Evolutionary conservation across 2,113 vertebrate species (phyloP).

Genomic region (Amblyopsis rosae): DNA sequence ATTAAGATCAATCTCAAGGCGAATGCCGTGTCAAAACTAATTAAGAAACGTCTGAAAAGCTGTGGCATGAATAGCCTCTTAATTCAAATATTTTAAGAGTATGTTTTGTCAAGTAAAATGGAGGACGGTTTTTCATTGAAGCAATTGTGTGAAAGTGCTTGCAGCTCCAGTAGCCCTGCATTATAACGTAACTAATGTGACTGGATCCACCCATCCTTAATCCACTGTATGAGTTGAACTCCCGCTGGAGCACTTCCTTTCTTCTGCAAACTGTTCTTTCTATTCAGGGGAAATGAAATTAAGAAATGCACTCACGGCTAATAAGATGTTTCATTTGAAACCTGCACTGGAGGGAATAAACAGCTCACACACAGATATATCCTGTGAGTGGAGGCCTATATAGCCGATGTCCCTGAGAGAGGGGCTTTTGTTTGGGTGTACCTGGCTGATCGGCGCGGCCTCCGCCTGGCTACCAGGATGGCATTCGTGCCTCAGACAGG

Average conservation of each 20-base stretch:
- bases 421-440: conserved; percentile 16
- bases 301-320: conserved; percentile 55
- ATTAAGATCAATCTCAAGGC: conserved; percentile 32
- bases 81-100: conserved; percentile 55
- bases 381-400: conserved; percentile 14
- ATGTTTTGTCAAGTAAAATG: conserved; percentile 24
- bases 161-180: conserved; percentile 21
- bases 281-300: conserved; percentile 63
- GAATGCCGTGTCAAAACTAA: conserved; percentile 54
- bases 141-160: neutral
- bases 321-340: conserved; percentile 56
- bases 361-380: conserved; percentile 21
- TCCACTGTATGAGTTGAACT: conserved; percentile 55
- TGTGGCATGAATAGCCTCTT: conserved; percentile 41
- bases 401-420: conserved; percentile 16
- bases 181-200: conserved; percentile 48
- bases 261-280: conserved; percentile 43
- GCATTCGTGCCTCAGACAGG: conserved; percentile 44
- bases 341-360: conserved; percentile 37
- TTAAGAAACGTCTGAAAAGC: conserved; percentile 40
- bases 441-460: conserved; percentile 48
- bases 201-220: conserved; percentile 68
- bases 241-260: conserved; percentile 56
- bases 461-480: conserved; percentile 25
- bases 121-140: neutral